phyloP scores from a whole-genome alignment of 2,888 invertebrate species.

The Entomobrya multifasciata region DNA sequence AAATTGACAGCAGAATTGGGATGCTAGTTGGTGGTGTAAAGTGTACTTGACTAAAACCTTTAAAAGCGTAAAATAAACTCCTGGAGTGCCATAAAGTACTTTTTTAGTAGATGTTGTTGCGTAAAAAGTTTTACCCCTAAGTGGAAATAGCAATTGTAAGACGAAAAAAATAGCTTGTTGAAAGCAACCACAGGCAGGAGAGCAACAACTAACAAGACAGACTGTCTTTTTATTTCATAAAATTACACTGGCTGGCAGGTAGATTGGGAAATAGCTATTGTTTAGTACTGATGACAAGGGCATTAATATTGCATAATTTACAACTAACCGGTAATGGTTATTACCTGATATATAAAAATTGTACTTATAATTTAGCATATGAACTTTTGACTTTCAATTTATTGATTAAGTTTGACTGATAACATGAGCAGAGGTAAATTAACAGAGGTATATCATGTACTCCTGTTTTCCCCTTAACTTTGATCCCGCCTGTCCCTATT shows the following conservation, averaged over 20 bases:
- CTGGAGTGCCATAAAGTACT: conserved; percentile 33
- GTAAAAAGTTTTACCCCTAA: conserved; percentile 22
- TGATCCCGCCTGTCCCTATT: too few relatives aligned
- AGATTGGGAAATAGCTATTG: too few relatives aligned
- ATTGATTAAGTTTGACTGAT: conserved; percentile 12
- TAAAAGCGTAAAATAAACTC: conserved; percentile 21
- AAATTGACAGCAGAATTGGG: neutral
- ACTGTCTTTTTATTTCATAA: neutral
- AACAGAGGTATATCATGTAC: neutral
- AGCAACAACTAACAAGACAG: too few relatives aligned
- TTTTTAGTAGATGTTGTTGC: conserved; percentile 10
- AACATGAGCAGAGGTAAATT: neutral
- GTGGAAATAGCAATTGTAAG: neutral
- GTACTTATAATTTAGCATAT: neutral
- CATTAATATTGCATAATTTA: neutral
- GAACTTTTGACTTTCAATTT: neutral
- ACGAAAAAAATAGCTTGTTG: neutral
- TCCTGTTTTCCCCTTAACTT: neutral
- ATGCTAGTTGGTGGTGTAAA: neutral
- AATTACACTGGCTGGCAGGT: too few relatives aligned
- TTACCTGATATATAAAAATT: neutral
- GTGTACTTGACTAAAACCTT: conserved; percentile 1
- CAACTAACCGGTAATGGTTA: neutral
- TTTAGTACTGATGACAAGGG: neutral
- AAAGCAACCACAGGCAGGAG: neutral